Base-by-base conservation (phyloP, 1,140 invertebrate species). In the Cyclina sinensis region DNA sequence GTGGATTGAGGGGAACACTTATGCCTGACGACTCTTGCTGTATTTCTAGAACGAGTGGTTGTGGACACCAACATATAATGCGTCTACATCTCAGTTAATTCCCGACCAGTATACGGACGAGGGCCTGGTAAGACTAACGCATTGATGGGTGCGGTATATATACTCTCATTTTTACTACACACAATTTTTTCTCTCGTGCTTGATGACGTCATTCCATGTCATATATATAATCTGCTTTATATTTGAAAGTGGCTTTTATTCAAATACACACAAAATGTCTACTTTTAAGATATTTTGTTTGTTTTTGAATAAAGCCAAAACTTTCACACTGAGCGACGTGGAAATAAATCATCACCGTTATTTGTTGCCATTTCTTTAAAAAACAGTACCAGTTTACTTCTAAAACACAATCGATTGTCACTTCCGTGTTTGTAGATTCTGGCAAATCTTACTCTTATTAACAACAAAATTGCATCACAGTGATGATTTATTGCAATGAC, bases 71-170 rank as follows among this genome's bases (percentile, higher is more conserved):
- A 90, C 91, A 88, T 91, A 91, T 92, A 94, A 94, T 91, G 91
- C 92, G 87, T 92, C 93, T 70, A 91, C 92, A 81, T 92, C 92
- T 85, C 91, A 94, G 92, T 94, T 94, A 94, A 94, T 94, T 80
- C 93, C 94, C 89, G 94, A 95, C 91, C 93, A 93, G 90, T 93
- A 94, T 90, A 94, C 93, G 85, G 93, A 94, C 51, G 93, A 93
- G 74, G 93, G 93, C 91, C 91, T 95, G 94, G 94, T 95, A 95
- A 95, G 94, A 91, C 79, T 88, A 88, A 88, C 85, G 85, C 85
- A 87, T 87, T 87, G 43, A 65, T 70, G 85, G 85, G 74, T 87
- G 85, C 85, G 85, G 85, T 87, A 87, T 87, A 79, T 87, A 76
- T 37, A 32, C 39, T 30, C 24, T 30, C 39, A 35, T 70, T 83